Evolutionary conservation across 2,888 invertebrate species (phyloP).

Genomic region (Vandiemenella viatica): DNA sequence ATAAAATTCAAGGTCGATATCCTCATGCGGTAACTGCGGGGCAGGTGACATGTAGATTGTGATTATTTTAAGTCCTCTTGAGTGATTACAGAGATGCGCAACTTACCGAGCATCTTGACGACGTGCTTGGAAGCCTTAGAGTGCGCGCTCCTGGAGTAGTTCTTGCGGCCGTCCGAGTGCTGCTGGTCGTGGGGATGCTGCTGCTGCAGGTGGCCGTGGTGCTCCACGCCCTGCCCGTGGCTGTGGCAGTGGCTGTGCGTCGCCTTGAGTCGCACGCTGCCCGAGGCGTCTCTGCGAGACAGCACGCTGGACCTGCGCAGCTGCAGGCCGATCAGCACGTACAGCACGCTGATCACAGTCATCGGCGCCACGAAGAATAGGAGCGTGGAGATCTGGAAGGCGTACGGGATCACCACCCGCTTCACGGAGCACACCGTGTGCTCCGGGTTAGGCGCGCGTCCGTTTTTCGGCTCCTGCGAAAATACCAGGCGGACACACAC

Average conservation of each 20-base stretch:
- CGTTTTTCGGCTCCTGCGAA: slow-evolving; percentile 2
- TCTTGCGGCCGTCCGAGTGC: slow-evolving; percentile 8
- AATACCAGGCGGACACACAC: no score
- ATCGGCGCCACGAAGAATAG: slow-evolving; percentile 46
- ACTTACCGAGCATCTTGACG: slow-evolving; percentile 34
- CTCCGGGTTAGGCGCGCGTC: slow-evolving; percentile 6
- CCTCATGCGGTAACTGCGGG: no score
- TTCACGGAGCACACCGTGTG: slow-evolving; percentile 33
- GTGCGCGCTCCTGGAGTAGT: slow-evolving; percentile 8
- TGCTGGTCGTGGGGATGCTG: background rate
- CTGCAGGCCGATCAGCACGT: slow-evolving; percentile 34
- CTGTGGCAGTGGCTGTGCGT: slow-evolving; percentile 31
- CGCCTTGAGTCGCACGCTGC: slow-evolving; percentile 31
- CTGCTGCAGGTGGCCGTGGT: slow-evolving; percentile 2
- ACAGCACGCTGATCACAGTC: slow-evolving; percentile 42
- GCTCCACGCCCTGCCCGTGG: slow-evolving; percentile 16
- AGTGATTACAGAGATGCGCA: no score
- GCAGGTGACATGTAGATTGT: no score
- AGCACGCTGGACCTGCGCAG: slow-evolving; percentile 29
- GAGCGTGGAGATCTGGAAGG: slow-evolving; percentile 42
- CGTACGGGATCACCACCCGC: slow-evolving; percentile 30
- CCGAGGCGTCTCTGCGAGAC: slow-evolving; percentile 29
- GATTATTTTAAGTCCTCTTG: no score
- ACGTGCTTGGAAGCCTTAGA: slow-evolving; percentile 11
- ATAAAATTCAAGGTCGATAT: no score